Evolutionary conservation across 1,140 invertebrate species (phyloP).

Genomic region (Halictus rubicundus): DNA sequence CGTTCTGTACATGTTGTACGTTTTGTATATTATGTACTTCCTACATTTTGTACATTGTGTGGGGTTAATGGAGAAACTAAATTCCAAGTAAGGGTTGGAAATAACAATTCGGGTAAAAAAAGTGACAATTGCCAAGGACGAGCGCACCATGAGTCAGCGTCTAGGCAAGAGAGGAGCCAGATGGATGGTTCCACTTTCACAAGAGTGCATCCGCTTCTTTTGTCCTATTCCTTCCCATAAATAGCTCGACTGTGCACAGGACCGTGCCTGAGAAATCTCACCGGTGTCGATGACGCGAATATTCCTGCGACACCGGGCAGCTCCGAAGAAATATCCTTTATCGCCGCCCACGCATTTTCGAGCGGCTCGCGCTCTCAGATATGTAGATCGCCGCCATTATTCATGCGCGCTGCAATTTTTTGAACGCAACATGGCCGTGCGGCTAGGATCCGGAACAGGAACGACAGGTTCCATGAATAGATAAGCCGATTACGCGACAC

Average conservation of each 20-base stretch:
- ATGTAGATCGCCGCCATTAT: conserved; percentile 1
- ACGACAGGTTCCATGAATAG: background rate
- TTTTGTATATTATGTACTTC: no score
- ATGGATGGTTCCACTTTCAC: background rate
- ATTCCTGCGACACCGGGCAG: background rate
- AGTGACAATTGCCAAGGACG: background rate
- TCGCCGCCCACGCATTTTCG: background rate
- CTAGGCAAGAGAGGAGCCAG: background rate
- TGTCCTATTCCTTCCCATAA: background rate
- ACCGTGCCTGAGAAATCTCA: background rate
- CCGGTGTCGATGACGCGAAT: conserved; percentile 20
- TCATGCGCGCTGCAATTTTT: background rate
- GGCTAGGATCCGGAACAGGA: background rate
- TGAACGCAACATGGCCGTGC: background rate
- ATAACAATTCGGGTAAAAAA: no score
- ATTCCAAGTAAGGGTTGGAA: no score
- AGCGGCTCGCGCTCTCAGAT: background rate
- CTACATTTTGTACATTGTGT: no score
- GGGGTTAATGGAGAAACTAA: no score
- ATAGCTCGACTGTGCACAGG: background rate
- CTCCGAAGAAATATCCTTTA: background rate
- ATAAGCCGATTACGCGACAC: background rate
- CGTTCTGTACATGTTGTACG: no score
- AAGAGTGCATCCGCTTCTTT: background rate
- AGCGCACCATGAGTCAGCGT: background rate